phyloP scores from a whole-genome alignment of 2,888 invertebrate genomes.

The Drosophila suboccidentalis region DNA sequence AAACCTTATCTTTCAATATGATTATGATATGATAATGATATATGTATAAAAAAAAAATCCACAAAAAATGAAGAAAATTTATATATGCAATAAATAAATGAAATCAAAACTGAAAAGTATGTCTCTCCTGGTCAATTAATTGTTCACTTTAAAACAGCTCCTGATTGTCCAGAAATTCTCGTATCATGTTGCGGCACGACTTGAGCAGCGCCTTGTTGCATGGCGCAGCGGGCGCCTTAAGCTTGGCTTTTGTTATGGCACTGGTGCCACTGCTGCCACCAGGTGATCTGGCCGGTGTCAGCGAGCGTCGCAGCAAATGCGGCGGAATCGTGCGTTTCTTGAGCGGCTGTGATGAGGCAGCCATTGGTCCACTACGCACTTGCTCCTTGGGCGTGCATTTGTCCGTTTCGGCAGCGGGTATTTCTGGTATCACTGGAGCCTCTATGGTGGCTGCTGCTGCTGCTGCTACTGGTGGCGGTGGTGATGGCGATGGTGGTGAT shows the following conservation, averaged over 20 bases:
- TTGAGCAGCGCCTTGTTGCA: slow-evolving; percentile 64
- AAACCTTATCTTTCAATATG: slow-evolving; percentile 67
- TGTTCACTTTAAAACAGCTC: slow-evolving; percentile 32
- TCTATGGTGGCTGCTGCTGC: neutral
- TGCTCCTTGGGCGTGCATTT: slow-evolving; percentile 66
- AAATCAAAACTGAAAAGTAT: slow-evolving; percentile 58
- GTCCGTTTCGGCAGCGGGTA: slow-evolving; percentile 14
- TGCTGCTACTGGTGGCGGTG: slow-evolving; percentile 29
- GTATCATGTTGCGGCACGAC: slow-evolving; percentile 74
- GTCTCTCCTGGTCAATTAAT: slow-evolving; percentile 24
- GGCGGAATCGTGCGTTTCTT: slow-evolving; percentile 68
- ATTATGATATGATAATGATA: slow-evolving; percentile 33
- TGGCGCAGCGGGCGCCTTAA: slow-evolving; percentile 4
- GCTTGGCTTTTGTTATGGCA: slow-evolving; percentile 55
- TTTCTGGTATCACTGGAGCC: neutral
- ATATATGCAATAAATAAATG: slow-evolving; percentile 80
- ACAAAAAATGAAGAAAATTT: slow-evolving; percentile 69
- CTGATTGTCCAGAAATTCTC: slow-evolving; percentile 71
- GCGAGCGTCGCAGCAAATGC: slow-evolving; percentile 52
- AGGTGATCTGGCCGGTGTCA: slow-evolving; percentile 52
- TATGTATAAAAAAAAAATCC: slow-evolving; percentile 45
- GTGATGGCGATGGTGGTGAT: slow-evolving; percentile 12
- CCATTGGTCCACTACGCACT: slow-evolving; percentile 13
- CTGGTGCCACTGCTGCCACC: neutral
- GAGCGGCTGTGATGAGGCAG: slow-evolving; percentile 48